Conservation (phyloP, 2,113 vertebrate genomes). For the Porphyrio hochstetteri region DNA sequence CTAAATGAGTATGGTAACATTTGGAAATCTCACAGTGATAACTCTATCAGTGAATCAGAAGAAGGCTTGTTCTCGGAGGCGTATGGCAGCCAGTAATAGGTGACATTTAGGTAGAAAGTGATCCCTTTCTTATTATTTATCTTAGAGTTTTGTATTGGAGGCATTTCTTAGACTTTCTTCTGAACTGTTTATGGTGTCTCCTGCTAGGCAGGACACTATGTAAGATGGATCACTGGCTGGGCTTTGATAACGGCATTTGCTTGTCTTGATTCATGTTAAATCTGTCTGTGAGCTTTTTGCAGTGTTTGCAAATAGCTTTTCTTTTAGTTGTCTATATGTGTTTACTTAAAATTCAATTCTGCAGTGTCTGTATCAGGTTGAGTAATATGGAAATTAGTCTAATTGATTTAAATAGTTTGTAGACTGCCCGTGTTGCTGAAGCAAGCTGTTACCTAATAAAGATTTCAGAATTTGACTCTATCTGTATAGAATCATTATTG, state of each 20-base stretch:
- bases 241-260: rapidly evolving
- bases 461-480: conserved; percentile 33
- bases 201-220: background rate
- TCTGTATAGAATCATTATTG: conserved; percentile 36
- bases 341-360: background rate
- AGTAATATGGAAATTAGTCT: conserved; percentile 47
- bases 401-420: conserved; percentile 55
- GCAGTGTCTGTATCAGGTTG: background rate
- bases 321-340: background rate
- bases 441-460: conserved; percentile 56
- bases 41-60: background rate
- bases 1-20: background rate
- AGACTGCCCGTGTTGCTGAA: conserved; percentile 31
- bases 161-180: background rate
- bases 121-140: rapidly evolving
- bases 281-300: background rate
- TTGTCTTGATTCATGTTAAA: background rate
- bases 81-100: rapidly evolving
- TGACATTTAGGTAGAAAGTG: background rate
- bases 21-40: background rate
- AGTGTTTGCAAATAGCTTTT: conserved; percentile 8
- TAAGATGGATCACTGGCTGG: background rate
- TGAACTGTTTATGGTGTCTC: background rate
- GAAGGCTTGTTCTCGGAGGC: rapidly evolving
- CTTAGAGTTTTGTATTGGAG: background rate